These are phyloP conservation scores for Ctenoplectra terminalis DNA, from an alignment of 1,140 invertebrate species.

Conservation along the genomic window DNA sequence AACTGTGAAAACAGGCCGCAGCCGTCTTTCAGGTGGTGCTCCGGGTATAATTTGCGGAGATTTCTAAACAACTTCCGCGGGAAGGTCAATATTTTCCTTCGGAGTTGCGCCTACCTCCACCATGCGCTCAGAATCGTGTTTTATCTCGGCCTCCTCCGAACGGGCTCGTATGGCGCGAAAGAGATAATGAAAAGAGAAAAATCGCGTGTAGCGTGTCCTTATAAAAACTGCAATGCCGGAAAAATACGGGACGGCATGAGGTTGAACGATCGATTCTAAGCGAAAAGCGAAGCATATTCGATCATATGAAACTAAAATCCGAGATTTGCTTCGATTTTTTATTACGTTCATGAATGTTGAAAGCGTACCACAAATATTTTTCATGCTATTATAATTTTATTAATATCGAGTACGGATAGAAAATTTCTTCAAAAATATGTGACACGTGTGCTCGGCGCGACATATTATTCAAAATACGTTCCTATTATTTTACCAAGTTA, in stretches of 20 bases:
- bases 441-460: too few relatives aligned
- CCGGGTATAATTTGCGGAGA: constrained; percentile 57
- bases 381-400: too few relatives aligned
- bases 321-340: too few relatives aligned
- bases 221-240: too few relatives aligned
- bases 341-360: too few relatives aligned
- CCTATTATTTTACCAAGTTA: too few relatives aligned
- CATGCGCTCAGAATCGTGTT: constrained; percentile 58
- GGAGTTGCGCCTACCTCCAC: constrained; percentile 60
- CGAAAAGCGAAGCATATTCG: background rate
- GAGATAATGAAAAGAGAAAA: constrained; percentile 65
- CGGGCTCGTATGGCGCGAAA: constrained; percentile 50
- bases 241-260: background rate
- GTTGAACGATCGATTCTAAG: background rate
- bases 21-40: constrained; percentile 45
- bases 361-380: too few relatives aligned
- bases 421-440: too few relatives aligned
- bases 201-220: constrained; percentile 10
- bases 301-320: background rate
- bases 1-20: constrained; percentile 51
- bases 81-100: constrained; percentile 66
- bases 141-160: constrained; percentile 59
- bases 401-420: too few relatives aligned
- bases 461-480: too few relatives aligned
- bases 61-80: constrained; percentile 63